A percentile compares a stretch with the other conserved stretches of the same genome.
These are phyloP conservation scores for Aulostomus chinensis DNA, from an alignment of 2,797 vertebrate species.

Conservation along the genomic window DNA sequence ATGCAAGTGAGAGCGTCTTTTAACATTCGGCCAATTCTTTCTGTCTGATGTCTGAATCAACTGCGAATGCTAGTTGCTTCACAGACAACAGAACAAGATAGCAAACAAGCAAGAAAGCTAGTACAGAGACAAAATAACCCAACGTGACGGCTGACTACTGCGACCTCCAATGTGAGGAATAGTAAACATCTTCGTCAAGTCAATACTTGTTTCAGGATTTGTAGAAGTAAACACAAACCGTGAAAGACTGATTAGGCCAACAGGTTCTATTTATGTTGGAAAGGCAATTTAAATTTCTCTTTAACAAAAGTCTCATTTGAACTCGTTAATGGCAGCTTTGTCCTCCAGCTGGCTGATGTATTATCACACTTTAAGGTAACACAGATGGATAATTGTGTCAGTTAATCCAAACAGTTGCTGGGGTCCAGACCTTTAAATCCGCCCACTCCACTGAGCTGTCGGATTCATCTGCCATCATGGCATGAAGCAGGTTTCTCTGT, in stretches of 20 bases:
- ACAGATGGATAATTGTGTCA: not conserved
- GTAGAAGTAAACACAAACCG: too few species aligned
- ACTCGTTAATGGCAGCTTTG: slow-evolving; percentile 2
- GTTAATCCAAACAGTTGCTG: not conserved
- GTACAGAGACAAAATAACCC: too few species aligned
- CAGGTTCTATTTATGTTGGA: too few species aligned
- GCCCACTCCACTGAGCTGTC: too few species aligned
- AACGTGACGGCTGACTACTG: slow-evolving; percentile 7
- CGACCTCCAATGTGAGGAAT: not conserved
- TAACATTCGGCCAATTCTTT: slow-evolving; percentile 24
- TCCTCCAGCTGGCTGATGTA: not conserved
- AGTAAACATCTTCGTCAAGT: too few species aligned
- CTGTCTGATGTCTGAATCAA: slow-evolving; percentile 31
- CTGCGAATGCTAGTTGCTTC: slow-evolving; percentile 23
- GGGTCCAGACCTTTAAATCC: too few species aligned
- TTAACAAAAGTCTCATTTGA: too few species aligned
- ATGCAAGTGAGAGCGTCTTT: slow-evolving; percentile 19
- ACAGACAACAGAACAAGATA: slow-evolving; percentile 25
- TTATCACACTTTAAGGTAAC: not conserved
- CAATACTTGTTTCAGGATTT: too few species aligned
- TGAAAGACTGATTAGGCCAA: too few species aligned
- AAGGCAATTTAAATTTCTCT: too few species aligned
- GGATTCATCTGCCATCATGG: too few species aligned
- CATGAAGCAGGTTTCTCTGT: too few species aligned
- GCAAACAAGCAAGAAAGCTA: slow-evolving; percentile 12